Evolutionary conservation across 2,888 invertebrate genomes (phyloP).

Genomic region (Myathropa florea): DNA sequence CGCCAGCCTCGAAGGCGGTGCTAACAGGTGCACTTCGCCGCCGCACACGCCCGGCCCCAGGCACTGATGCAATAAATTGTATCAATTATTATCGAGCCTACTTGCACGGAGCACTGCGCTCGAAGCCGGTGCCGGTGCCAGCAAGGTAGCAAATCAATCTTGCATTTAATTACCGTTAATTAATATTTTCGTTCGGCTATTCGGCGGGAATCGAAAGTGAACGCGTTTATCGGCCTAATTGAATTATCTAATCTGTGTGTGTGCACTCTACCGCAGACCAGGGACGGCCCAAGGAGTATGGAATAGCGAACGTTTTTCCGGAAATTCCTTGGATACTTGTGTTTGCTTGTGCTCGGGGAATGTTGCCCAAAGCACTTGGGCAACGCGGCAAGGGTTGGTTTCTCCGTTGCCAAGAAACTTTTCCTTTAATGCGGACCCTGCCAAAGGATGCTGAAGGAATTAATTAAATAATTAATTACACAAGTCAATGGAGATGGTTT

Average conservation of each 20-base stretch:
- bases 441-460: constrained; percentile 41
- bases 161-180: constrained; percentile 34
- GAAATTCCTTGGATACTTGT: background rate
- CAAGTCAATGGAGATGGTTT: constrained; percentile 29
- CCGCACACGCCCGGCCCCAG: constrained; percentile 16
- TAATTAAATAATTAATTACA: constrained; percentile 62
- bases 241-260: background rate
- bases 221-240: background rate
- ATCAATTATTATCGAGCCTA: constrained; percentile 37
- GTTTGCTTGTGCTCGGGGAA: background rate
- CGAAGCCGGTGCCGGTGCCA: background rate
- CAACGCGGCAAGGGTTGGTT: constrained; percentile 4
- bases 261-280: background rate
- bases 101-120: background rate
- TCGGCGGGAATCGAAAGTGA: background rate
- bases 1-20: constrained; percentile 54
- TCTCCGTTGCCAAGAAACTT: constrained; percentile 48
- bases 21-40: constrained; percentile 48
- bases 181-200: constrained; percentile 8
- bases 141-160: constrained; percentile 7
- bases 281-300: no score
- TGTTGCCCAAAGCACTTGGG: no score
- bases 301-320: background rate
- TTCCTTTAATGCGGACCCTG: constrained; percentile 60
- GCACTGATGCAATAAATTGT: constrained; percentile 36